Evolutionary conservation across 2,888 invertebrate genomes (phyloP), one percentile per base, ranked within the genome.

Genomic region (Acronicta psi): DNA sequence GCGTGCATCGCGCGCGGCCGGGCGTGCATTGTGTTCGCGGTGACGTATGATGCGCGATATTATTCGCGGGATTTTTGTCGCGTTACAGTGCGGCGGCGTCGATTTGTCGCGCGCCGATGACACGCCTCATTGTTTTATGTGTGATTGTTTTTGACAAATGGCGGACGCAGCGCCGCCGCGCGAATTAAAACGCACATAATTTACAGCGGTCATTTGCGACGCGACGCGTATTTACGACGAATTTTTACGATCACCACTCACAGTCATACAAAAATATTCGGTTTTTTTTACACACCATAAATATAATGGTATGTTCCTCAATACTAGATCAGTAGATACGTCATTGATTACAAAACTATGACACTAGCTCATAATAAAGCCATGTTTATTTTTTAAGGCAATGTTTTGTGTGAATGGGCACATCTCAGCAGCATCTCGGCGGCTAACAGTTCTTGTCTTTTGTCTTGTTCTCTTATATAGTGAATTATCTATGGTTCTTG

Each of bases 61-160:
- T 67, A 75, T 66, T 69, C 50, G 62, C 56, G 54, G 64, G 64
- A 64, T 67, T 66, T 60, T 75, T 67, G 58, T 51, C 56, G 51
- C 59, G 51, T 34, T 45, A 47, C 60, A 41, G 50, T 10, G 18
- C 65, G 51, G 49, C 55, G 23, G 16, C 75, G 59, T 66, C 73
- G 73, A 75, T 76, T 74, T 65, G 59, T 75, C 64, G 63, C 56
- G 61, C 78, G 72, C 73, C 81, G 84, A 70, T 82, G 87, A 85
- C 88, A 79, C 74, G 83, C 80, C 78, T 85, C 87, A 86, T 89
- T 89, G 87, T 87, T 87, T 82, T 83, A 80, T 79, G 79, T 84
- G 84, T 81, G 85, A 88, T 90, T 88, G 87, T 88, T 90, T 89
- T 87, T 88, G 87, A 89, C 83, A 86, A 88, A 89, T 84, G 84